phyloP scores from a whole-genome alignment of 2,113 vertebrate species.

The Antennarius striatus region DNA sequence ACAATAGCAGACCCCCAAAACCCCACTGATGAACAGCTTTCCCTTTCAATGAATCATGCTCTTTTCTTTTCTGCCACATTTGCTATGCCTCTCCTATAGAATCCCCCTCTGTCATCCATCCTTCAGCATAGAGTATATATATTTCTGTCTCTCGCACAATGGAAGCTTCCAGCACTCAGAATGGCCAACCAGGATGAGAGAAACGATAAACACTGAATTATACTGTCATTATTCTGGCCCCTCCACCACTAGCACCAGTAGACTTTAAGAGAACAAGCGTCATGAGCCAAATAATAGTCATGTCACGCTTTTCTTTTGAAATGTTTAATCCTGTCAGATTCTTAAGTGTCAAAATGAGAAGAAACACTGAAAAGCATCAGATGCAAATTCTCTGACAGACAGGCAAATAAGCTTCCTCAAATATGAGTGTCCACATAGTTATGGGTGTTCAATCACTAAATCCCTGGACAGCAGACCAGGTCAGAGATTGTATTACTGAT shows the following conservation, averaged over 20 bases:
- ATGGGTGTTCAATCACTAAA: constrained; percentile 15
- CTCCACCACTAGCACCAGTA: constrained; percentile 5
- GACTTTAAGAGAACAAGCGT: neutral
- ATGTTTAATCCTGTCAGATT: no score
- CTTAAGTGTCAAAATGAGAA: neutral
- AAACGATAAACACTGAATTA: constrained; percentile 66
- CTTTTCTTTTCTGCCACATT: constrained; percentile 3
- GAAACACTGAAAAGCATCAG: neutral
- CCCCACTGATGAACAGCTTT: constrained; percentile 29
- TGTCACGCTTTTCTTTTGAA: no score
- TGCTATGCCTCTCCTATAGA: constrained; percentile 3
- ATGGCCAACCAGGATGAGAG: constrained; percentile 62
- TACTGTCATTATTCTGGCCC: neutral
- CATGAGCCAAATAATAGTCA: neutral
- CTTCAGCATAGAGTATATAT: constrained; percentile 14
- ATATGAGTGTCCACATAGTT: neutral
- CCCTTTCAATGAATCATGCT: constrained; percentile 1
- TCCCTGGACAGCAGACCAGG: constrained; percentile 25
- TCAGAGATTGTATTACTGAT: constrained; percentile 52
- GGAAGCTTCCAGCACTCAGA: constrained; percentile 60
- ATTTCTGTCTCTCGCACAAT: constrained; percentile 60
- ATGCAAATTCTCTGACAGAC: constrained; percentile 3
- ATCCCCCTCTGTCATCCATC: constrained; percentile 5
- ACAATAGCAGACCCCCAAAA: constrained; percentile 72
- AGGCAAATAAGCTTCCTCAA: neutral